These are phyloP conservation scores for Leptonema lineaticorne DNA, from an alignment of 1,140 invertebrate genomes.

Conservation along the genomic window DNA sequence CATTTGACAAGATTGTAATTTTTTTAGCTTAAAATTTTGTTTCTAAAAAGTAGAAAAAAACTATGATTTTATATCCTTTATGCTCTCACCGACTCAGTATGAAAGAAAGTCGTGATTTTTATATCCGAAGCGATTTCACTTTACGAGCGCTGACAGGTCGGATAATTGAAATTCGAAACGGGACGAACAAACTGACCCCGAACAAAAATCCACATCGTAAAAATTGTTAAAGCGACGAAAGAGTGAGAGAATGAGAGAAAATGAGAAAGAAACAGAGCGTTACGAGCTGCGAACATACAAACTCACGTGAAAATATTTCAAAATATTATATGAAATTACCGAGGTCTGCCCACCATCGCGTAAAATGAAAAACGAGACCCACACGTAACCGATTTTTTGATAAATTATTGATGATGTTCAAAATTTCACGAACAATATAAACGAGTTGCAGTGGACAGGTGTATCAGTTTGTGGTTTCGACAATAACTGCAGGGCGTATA, in stretches of 20 bases:
- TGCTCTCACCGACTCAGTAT: too few species aligned
- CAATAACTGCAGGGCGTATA: too few species aligned
- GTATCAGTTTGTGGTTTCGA: neutral
- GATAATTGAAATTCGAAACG: neutral
- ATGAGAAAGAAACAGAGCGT: too few species aligned
- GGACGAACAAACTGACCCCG: neutral
- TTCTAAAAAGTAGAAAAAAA: too few species aligned
- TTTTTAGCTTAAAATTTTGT: too few species aligned
- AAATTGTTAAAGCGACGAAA: too few species aligned
- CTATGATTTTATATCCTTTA: too few species aligned
- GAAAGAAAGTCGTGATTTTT: neutral
- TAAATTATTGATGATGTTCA: neutral
- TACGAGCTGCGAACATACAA: too few species aligned
- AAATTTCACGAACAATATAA: conserved; percentile 15
- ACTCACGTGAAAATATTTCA: neutral
- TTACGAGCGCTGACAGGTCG: neutral
- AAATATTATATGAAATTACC: neutral
- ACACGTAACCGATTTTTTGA: neutral
- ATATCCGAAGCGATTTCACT: neutral
- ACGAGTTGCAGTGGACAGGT: neutral
- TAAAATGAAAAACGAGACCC: too few species aligned
- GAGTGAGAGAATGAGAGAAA: too few species aligned
- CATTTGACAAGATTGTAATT: too few species aligned
- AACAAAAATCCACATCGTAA: neutral
- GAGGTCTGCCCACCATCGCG: too few species aligned